phyloP scores from a whole-genome alignment of 2,888 invertebrate species.

The Chromoteleia sp. region DNA sequence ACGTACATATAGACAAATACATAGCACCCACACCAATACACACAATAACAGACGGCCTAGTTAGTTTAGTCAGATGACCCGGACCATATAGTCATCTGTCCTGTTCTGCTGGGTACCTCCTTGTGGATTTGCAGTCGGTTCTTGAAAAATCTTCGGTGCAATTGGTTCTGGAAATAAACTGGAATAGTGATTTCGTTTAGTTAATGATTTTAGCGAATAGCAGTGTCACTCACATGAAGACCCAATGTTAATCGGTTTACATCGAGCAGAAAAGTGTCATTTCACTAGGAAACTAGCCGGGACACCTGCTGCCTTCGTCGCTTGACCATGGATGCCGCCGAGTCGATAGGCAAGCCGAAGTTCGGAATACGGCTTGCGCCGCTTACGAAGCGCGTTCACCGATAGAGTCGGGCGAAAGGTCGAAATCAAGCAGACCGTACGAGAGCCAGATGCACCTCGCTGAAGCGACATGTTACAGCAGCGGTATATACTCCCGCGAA shows the following conservation, averaged over 20 bases:
- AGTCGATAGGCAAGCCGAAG: background rate
- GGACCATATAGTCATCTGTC: background rate
- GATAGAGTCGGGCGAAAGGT: slow-evolving; percentile 39
- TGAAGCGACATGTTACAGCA: slow-evolving; percentile 6
- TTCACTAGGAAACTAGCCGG: slow-evolving; percentile 34
- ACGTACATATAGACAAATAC: too few relatives aligned
- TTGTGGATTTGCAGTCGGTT: slow-evolving; percentile 18
- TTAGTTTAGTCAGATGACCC: slow-evolving; percentile 49
- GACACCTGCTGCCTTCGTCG: slow-evolving; percentile 49
- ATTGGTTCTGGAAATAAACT: background rate
- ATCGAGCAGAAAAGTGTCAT: slow-evolving; percentile 34
- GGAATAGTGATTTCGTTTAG: slow-evolving; percentile 35
- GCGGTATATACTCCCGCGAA: background rate
- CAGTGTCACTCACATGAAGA: slow-evolving; percentile 53
- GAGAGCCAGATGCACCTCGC: slow-evolving; percentile 28
- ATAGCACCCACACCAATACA: too few relatives aligned
- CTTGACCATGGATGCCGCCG: slow-evolving; percentile 18
- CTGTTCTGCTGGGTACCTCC: background rate
- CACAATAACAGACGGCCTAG: slow-evolving; percentile 6
- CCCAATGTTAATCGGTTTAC: slow-evolving; percentile 26
- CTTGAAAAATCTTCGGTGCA: slow-evolving; percentile 9
- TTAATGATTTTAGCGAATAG: slow-evolving; percentile 31
- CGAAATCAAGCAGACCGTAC: slow-evolving; percentile 34
- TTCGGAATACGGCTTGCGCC: slow-evolving; percentile 5
- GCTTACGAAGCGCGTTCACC: slow-evolving; percentile 19